Percentiles rank a stretch among this genome's conserved stretches.
Evolutionary conservation across 2,888 invertebrate genomes (phyloP).

Genomic region (Mythimna ferrago): DNA sequence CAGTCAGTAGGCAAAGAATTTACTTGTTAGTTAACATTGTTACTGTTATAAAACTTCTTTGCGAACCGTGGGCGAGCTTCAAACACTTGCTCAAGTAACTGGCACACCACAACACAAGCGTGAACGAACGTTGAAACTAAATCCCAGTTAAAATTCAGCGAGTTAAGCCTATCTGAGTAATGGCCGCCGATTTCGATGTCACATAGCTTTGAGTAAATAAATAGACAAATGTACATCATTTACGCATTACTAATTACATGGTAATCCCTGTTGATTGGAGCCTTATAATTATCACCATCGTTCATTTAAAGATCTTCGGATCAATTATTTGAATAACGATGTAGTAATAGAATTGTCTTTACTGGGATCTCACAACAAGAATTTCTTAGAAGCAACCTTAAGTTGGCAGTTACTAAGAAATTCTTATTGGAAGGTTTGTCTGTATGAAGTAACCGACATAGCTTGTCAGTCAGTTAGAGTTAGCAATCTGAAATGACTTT

Average conservation of each 20-base stretch:
- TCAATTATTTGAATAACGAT: conserved; percentile 17
- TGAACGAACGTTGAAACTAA: conserved; percentile 73
- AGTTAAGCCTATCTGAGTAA: conserved; percentile 85
- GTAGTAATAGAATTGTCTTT: not conserved
- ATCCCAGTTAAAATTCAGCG: conserved; percentile 87
- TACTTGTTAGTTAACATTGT: not conserved
- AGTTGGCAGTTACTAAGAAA: too few species aligned
- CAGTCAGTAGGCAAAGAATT: not conserved
- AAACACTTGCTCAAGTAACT: conserved; percentile 39
- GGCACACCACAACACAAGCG: not conserved
- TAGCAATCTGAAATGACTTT: too few species aligned
- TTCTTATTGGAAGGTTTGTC: too few species aligned
- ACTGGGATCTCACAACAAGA: not conserved
- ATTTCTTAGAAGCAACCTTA: too few species aligned
- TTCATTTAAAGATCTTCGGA: conserved; percentile 18
- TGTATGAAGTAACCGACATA: too few species aligned
- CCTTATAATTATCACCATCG: conserved; percentile 33
- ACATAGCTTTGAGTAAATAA: conserved; percentile 82
- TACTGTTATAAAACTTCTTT: not conserved
- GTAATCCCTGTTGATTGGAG: conserved; percentile 49
- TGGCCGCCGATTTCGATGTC: conserved; percentile 74
- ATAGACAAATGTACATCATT: conserved; percentile 79
- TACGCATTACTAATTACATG: conserved; percentile 68
- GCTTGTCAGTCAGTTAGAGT: too few species aligned
- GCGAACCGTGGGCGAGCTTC: not conserved